Percentiles rank a stretch among this genome's conserved stretches.
phyloP scores from a whole-genome alignment of 2,888 invertebrate genomes.

The Calameuta idolon region DNA sequence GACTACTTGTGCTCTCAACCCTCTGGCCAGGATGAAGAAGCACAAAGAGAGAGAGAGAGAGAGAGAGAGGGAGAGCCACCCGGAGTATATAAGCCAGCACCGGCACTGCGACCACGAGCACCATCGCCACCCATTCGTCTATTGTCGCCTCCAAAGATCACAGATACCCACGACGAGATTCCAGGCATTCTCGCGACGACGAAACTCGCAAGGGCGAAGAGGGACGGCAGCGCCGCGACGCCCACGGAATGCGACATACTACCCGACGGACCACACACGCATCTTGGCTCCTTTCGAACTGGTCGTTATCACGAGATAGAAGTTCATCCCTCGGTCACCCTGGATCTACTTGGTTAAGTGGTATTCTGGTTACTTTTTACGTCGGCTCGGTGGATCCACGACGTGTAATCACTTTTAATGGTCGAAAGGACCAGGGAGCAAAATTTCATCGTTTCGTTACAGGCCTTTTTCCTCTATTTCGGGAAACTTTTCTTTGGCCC shows the following conservation, averaged over 20 bases:
- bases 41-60: neutral
- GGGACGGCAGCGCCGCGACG: constrained; percentile 52
- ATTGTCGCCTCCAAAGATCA: constrained; percentile 33
- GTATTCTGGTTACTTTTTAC: neutral
- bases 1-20: neutral
- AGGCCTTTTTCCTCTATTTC: neutral
- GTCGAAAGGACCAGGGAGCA: no score
- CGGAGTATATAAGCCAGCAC: neutral
- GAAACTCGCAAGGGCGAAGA: constrained; percentile 12
- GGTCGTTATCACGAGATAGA: constrained; percentile 14
- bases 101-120: neutral
- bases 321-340: neutral
- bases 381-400: no score
- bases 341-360: neutral
- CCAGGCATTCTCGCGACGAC: constrained; percentile 25
- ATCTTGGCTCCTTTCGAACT: constrained; percentile 31
- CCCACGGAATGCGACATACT: constrained; percentile 56
- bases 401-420: no score
- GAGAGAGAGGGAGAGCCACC: neutral
- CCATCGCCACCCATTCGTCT: constrained; percentile 26
- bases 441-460: neutral
- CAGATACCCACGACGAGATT: constrained; percentile 22
- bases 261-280: constrained; percentile 57
- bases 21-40: neutral
- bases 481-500: neutral